phyloP scores from a whole-genome alignment of 2,113 vertebrate species.

The Numenius arquata region DNA sequence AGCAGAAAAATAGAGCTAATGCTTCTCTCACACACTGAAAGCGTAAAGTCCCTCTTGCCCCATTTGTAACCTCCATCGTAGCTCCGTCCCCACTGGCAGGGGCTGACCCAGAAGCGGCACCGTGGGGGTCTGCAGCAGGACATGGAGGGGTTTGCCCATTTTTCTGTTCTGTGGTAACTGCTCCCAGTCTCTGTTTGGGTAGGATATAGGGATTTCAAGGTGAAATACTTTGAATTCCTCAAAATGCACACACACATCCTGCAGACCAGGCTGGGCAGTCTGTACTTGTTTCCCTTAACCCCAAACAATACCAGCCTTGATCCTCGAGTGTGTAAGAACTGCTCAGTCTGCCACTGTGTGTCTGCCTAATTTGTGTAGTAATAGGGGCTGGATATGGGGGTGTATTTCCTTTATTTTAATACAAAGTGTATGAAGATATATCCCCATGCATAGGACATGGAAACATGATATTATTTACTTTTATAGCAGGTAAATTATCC shows the following conservation, averaged over 20 bases:
- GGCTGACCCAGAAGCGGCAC: not conserved
- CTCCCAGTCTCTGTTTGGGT: not conserved
- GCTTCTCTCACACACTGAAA: not conserved
- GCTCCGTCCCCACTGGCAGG: not conserved
- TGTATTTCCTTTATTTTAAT: not conserved
- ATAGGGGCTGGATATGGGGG: not conserved
- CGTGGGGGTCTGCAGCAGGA: not conserved
- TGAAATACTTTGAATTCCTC: not conserved
- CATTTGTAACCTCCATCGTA: not conserved
- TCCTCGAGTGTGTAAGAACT: not conserved
- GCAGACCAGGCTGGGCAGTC: not conserved
- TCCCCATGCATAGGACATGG: not conserved
- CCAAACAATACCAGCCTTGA: not conserved
- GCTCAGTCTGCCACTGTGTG: not conserved
- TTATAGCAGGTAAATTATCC: not conserved
- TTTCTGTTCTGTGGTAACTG: not conserved
- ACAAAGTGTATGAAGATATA: not conserved
- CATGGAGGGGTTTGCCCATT: not conserved
- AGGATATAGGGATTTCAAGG: not conserved
- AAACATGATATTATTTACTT: not conserved
- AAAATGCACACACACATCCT: not conserved
- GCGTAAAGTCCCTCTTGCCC: not conserved
- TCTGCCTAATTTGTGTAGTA: not conserved
- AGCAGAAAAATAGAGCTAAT: not conserved
- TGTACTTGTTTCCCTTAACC: not conserved